phyloP scores from a whole-genome alignment of 1,140 invertebrate genomes.

The Drosophila ficusphila region DNA sequence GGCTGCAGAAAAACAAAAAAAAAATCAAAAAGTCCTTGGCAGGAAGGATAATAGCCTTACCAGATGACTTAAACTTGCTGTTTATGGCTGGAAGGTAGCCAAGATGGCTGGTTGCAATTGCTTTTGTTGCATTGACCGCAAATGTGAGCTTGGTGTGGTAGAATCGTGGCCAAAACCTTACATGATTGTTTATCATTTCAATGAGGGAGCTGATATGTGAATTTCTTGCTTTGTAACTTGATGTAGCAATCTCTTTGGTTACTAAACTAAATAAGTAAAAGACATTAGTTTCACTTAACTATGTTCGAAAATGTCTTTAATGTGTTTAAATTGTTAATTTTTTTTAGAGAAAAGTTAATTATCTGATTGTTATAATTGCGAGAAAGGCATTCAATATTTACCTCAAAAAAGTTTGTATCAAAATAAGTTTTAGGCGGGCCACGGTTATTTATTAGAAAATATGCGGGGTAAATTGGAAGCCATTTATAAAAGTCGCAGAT shows the following conservation, averaged over 20 bases:
- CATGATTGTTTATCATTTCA: slow-evolving; percentile 62
- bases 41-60: slow-evolving; percentile 50
- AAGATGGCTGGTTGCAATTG: slow-evolving; percentile 14
- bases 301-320: too few relatives aligned
- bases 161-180: slow-evolving; percentile 48
- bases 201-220: slow-evolving; percentile 27
- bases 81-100: slow-evolving; percentile 59
- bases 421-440: background rate
- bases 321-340: too few relatives aligned
- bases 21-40: background rate
- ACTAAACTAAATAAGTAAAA: too few relatives aligned
- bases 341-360: too few relatives aligned
- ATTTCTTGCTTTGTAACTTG: background rate
- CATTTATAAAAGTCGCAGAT: slow-evolving; percentile 51
- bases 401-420: background rate
- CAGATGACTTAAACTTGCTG: slow-evolving; percentile 57
- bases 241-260: background rate
- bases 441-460: slow-evolving; percentile 3
- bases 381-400: too few relatives aligned
- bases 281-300: too few relatives aligned
- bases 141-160: slow-evolving; percentile 58
- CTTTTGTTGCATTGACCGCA: slow-evolving; percentile 47
- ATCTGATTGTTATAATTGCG: too few relatives aligned
- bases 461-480: slow-evolving; percentile 21
- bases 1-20: slow-evolving; percentile 4